Base-by-base conservation (phyloP, 2,888 invertebrate species). In the Abrostola tripartita region DNA sequence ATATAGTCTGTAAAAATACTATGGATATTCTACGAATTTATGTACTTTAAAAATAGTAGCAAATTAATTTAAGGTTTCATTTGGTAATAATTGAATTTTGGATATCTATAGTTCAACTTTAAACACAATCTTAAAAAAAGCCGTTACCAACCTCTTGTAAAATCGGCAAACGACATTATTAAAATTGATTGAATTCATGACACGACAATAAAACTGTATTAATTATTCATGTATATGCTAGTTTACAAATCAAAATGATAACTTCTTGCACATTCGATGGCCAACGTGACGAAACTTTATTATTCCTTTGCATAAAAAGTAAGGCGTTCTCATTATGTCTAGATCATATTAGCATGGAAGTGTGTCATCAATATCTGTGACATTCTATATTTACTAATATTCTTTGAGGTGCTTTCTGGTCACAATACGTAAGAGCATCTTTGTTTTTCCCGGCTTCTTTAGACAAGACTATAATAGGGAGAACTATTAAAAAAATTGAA, bases 301-400 rank as follows among this genome's bases (percentile, higher is more conserved):
- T 52, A 52, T 67, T 42, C 53, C 8, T 52, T 53, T 63, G 68
- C 52, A 57, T 61, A 56, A 64, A 66, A 73, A 64, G 50, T 60
- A 61, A 65, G 56, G 12, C 56, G 52, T 63, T 63, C 55, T 61
- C 49, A 54, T 37, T 56, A 24, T 24, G 24, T 24, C 1, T 24
- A 24, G 49, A 24, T 57, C 38, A 51, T 53, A 65, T 70, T 67
- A 60, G 61, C 40, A 65, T 68, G 65, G 40, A 10, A 71, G 71
- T 62, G 36, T 56, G 41, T 57, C 35, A 40, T 38, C 35, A 14
- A 35, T 12, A 54, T 44, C 56, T 36, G 9, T 10, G 50, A n/a
- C n/a, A 24, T 37, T 41, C 35, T 53, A 24, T 53, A 4, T 12
- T 40, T 41, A 9, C 5, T 9, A 54, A 65, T 68, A 71, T 78